These are phyloP conservation scores for Onychostoma macrolepis DNA, from an alignment of 2,113 vertebrate genomes.

Conservation along the genomic window DNA sequence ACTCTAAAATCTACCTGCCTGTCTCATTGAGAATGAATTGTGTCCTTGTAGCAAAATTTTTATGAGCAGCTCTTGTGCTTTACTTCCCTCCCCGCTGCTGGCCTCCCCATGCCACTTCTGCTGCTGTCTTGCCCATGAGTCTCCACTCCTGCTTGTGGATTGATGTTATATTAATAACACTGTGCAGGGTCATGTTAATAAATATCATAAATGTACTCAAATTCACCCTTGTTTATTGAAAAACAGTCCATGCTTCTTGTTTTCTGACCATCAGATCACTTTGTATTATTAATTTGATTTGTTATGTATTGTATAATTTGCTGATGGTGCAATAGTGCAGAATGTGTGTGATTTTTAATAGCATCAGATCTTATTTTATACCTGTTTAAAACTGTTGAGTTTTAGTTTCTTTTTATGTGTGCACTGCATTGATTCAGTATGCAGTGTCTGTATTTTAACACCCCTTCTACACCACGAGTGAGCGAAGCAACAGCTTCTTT, in stretches of 20 bases:
- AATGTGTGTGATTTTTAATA: neutral
- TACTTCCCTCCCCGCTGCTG: neutral
- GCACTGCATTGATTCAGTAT: neutral
- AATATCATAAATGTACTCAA: neutral
- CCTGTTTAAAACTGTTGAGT: neutral
- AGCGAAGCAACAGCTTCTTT: conserved; percentile 7
- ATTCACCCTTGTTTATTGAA: neutral
- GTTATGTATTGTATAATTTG: neutral
- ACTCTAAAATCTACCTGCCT: neutral
- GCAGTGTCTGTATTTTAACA: neutral
- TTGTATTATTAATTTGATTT: neutral
- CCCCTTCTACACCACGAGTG: neutral
- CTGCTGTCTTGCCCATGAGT: neutral
- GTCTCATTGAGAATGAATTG: neutral
- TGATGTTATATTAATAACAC: neutral
- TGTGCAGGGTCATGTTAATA: neutral
- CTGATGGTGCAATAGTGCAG: neutral
- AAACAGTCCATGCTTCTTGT: neutral
- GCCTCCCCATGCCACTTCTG: neutral
- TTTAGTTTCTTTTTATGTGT: neutral
- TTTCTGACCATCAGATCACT: neutral
- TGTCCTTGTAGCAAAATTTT: conserved; percentile 15
- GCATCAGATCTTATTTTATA: neutral
- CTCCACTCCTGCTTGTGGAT: neutral
- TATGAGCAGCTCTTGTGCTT: conserved; percentile 8